Percentiles rank a stretch among this genome's conserved stretches.
phyloP scores from a whole-genome alignment of 2,797 vertebrate genomes.

The Cephalopachus bancanus region DNA sequence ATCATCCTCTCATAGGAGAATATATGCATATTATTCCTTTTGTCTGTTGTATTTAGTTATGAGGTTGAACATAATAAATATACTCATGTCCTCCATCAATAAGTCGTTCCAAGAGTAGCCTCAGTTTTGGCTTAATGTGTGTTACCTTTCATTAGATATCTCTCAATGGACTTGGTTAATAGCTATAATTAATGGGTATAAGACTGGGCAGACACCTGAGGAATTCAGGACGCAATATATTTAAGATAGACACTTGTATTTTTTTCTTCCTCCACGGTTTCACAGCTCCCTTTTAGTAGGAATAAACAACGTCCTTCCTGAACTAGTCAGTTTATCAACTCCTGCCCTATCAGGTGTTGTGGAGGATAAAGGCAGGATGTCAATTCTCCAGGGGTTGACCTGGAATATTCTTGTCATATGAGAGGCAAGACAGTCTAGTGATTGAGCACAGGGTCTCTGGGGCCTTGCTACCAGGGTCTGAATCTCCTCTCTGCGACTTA shows the following conservation, averaged over 20 bases:
- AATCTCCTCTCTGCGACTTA: no score
- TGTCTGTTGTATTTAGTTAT: not conserved
- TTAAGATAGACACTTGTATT: not conserved
- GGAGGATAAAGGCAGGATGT: not conserved
- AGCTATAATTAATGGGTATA: not conserved
- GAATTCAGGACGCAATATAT: not conserved
- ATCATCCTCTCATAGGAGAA: not conserved
- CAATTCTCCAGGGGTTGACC: not conserved
- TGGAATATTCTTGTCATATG: not conserved
- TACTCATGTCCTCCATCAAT: not conserved
- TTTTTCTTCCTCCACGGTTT: not conserved
- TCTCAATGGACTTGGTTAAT: not conserved
- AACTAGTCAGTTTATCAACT: not conserved
- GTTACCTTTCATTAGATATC: not conserved
- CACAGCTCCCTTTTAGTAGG: not conserved
- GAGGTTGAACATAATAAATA: slow-evolving; percentile 9
- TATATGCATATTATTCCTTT: not conserved
- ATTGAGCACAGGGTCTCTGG: not conserved
- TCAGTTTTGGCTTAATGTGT: not conserved
- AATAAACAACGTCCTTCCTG: not conserved
- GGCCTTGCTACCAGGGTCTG: no score
- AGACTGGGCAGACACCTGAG: not conserved
- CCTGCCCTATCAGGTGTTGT: not conserved
- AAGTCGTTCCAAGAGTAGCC: not conserved
- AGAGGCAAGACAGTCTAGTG: not conserved